Evolutionary conservation across 2,113 vertebrate species (phyloP).

Genomic region (Chauna torquata): DNA sequence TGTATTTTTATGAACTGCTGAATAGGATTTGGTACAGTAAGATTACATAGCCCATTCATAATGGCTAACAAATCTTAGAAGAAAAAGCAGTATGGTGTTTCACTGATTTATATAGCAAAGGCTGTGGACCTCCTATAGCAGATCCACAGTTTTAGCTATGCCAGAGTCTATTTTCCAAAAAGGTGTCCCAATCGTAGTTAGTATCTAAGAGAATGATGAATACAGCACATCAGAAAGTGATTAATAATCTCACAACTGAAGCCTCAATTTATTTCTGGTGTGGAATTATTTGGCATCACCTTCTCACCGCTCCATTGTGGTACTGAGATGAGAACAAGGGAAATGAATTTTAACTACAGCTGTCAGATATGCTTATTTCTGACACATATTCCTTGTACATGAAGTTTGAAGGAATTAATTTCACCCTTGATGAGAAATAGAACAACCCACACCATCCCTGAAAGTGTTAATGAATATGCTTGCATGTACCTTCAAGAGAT

Average conservation of each 20-base stretch:
- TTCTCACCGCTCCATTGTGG: neutral
- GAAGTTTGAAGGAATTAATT: neutral
- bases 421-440: neutral
- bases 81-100: neutral
- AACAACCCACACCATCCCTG: neutral
- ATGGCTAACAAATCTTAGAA: neutral
- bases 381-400: neutral
- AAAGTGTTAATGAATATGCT: neutral
- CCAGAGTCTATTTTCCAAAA: neutral
- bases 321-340: neutral
- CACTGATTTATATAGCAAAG: neutral
- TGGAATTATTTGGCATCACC: constrained; percentile 18
- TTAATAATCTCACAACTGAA: neutral
- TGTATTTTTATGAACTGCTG: neutral
- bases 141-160: neutral
- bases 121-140: neutral
- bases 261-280: neutral
- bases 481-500: neutral
- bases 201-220: neutral
- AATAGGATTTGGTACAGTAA: neutral
- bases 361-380: constrained; percentile 5
- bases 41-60: neutral
- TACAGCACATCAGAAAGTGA: neutral
- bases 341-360: neutral
- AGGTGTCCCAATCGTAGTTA: neutral